Evolutionary conservation across 64 coral and sea anemone genomes (phyloP).

Genomic region (Montipora capricornis): DNA sequence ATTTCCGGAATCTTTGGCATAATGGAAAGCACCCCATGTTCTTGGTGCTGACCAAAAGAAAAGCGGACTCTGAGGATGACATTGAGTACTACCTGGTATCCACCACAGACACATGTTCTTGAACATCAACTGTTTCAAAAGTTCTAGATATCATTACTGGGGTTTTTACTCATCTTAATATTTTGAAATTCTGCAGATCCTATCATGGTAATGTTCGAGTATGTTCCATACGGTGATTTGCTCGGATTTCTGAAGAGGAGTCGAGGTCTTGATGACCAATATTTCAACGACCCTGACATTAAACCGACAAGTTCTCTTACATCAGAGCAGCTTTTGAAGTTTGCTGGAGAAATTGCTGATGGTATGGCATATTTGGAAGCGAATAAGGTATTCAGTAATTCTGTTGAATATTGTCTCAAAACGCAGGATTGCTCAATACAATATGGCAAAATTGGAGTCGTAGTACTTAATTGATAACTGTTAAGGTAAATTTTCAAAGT

Average conservation of each 20-base stretch:
- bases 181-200: slow-evolving; percentile 28
- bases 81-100: no score
- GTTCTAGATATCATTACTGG: background rate
- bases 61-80: no score
- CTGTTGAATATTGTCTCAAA: no score
- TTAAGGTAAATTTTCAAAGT: no score
- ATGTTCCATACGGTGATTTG: slow-evolving; percentile 66
- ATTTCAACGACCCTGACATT: slow-evolving; percentile 62
- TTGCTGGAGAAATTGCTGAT: slow-evolving; percentile 73
- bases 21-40: no score
- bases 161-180: background rate
- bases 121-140: no score
- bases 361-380: slow-evolving; percentile 56
- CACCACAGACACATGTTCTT: no score
- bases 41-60: no score
- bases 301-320: slow-evolving; percentile 45
- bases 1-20: no score
- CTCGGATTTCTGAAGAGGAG: slow-evolving; percentile 65
- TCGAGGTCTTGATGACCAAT: slow-evolving; percentile 64
- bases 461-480: background rate
- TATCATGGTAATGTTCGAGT: slow-evolving; percentile 67
- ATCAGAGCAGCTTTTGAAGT: slow-evolving; percentile 58
- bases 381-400: slow-evolving; percentile 34
- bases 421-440: no score
- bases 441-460: no score